Conservation (phyloP, 2,888 invertebrate genomes). For the Scaptomyza cyrtandrae region DNA sequence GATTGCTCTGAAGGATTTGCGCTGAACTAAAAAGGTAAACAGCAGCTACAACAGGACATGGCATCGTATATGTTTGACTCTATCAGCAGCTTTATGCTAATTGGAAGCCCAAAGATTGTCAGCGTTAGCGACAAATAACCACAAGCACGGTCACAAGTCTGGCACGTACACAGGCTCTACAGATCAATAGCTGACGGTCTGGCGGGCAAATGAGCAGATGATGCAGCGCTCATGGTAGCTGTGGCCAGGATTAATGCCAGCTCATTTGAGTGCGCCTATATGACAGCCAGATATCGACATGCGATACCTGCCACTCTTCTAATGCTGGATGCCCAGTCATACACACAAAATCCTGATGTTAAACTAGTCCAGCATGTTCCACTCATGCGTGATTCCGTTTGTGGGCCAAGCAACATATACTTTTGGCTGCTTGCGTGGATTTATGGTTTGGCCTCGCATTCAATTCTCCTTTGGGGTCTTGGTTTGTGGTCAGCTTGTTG, state of each 20-base stretch:
- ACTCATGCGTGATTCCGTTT: slow-evolving; percentile 60
- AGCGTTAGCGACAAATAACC: slow-evolving; percentile 58
- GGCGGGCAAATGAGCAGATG: slow-evolving; percentile 28
- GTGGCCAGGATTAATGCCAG: slow-evolving; percentile 59
- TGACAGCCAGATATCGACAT: slow-evolving; percentile 65
- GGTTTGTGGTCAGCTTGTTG: slow-evolving; percentile 46
- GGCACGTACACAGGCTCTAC: slow-evolving; percentile 32
- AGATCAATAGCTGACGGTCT: slow-evolving; percentile 26
- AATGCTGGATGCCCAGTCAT: background rate
- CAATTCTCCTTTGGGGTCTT: slow-evolving; percentile 23
- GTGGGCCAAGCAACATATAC: slow-evolving; percentile 11
- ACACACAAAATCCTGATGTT: slow-evolving; percentile 22
- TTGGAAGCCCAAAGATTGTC: slow-evolving; percentile 67
- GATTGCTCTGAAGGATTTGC: slow-evolving; percentile 72
- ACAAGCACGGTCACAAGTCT: slow-evolving; percentile 26
- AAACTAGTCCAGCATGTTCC: slow-evolving; percentile 36
- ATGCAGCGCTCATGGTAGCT: slow-evolving; percentile 21
- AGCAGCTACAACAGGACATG: slow-evolving; percentile 21
- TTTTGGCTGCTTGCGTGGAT: slow-evolving; percentile 49
- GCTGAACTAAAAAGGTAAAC: slow-evolving; percentile 66
- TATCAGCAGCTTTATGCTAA: slow-evolving; percentile 60
- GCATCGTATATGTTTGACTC: slow-evolving; percentile 12
- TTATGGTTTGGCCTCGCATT: slow-evolving; percentile 49
- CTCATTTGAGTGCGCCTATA: slow-evolving; percentile 62
- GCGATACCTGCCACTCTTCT: background rate